phyloP scores from a whole-genome alignment of 2,888 invertebrate species.

The Tyria jacobaeae region DNA sequence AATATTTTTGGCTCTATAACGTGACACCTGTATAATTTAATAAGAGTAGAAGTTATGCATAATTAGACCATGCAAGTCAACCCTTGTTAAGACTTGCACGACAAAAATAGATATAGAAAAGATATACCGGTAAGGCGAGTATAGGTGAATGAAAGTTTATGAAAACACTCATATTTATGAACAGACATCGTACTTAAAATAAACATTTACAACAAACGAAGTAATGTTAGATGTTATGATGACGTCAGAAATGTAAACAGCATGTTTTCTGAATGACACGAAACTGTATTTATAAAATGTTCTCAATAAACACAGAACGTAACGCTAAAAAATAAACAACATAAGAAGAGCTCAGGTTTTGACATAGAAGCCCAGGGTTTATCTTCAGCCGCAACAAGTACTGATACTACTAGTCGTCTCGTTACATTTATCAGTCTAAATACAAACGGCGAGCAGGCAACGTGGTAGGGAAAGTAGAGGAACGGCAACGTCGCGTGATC shows the following conservation, averaged over 20 bases:
- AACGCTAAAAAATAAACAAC: neutral
- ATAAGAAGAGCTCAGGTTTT: conserved; percentile 15
- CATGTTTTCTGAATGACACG: conserved; percentile 10
- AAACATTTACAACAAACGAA: conserved; percentile 39
- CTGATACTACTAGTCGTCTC: conserved; percentile 54
- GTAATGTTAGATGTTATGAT: conserved; percentile 22
- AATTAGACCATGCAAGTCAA: no score
- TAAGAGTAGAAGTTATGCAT: no score
- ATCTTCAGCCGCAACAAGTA: conserved; percentile 67
- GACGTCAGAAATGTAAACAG: conserved; percentile 24
- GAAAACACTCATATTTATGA: conserved; percentile 46
- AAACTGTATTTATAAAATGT: conserved; percentile 3
- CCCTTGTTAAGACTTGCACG: no score
- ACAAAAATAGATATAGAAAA: conserved; percentile 12
- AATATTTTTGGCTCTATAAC: no score
- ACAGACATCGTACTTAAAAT: conserved; percentile 17
- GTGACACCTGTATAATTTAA: no score
- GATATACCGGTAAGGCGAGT: conserved; percentile 19
- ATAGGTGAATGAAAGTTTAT: conserved; percentile 46
- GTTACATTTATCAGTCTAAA: conserved; percentile 62
- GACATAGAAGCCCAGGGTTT: conserved; percentile 22
- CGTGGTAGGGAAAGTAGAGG: conserved; percentile 71
- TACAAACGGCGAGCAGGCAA: conserved; percentile 72
- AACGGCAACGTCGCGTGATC: conserved; percentile 70
- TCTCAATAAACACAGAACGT: neutral